phyloP scores from a whole-genome alignment of 1,140 invertebrate genomes.

The Phenacoccus solenopsis region DNA sequence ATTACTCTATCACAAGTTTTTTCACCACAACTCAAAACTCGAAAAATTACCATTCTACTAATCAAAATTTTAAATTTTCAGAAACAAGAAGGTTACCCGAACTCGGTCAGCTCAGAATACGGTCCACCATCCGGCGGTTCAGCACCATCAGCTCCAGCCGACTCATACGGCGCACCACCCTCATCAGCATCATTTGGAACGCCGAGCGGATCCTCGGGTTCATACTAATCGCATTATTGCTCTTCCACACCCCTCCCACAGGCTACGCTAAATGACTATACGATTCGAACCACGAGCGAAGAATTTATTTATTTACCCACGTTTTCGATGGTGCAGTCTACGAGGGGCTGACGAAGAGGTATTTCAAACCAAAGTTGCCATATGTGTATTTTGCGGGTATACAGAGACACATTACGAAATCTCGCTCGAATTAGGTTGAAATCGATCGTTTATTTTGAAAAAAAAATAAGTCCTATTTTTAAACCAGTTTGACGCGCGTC shows the following conservation, averaged over 20 bases:
- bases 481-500: neutral
- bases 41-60: too few relatives aligned
- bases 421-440: neutral
- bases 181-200: slow-evolving; percentile 27
- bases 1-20: too few relatives aligned
- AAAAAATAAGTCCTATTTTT: too few relatives aligned
- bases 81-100: slow-evolving; percentile 33
- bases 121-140: slow-evolving; percentile 34
- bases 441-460: neutral
- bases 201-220: slow-evolving; percentile 23
- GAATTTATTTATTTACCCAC: too few relatives aligned
- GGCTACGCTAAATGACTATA: too few relatives aligned
- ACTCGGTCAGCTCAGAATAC: slow-evolving; percentile 34
- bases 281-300: too few relatives aligned
- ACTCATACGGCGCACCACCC: slow-evolving; percentile 36
- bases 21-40: too few relatives aligned
- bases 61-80: slow-evolving; percentile 26
- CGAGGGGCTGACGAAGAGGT: neutral
- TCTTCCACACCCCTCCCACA: neutral
- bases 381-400: neutral
- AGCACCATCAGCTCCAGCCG: slow-evolving; percentile 27
- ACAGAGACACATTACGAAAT: neutral
- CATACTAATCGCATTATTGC: neutral
- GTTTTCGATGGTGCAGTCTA: too few relatives aligned
- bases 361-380: slow-evolving; percentile 7